Percentiles rank a stretch among this genome's conserved stretches.
These are phyloP conservation scores for Gymnothorax javanicus DNA, from an alignment of 2,797 vertebrate species.

Conservation along the genomic window DNA sequence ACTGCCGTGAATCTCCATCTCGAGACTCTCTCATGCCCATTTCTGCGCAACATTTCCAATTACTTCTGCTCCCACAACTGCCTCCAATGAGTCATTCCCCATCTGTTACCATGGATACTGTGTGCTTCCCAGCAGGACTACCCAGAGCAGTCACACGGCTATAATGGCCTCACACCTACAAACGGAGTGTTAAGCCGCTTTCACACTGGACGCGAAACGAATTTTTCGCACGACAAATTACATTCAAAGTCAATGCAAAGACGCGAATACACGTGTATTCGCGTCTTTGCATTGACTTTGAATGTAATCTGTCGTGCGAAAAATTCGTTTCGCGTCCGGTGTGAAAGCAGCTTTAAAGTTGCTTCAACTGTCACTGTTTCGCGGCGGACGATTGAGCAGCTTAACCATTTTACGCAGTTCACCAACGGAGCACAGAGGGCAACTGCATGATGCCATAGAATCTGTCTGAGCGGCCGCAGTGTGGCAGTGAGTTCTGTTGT, in stretches of 20 bases:
- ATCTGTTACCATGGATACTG: constrained; percentile 58
- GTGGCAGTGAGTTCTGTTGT: too few species aligned
- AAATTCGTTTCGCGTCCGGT: too few species aligned
- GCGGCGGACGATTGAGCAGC: background rate
- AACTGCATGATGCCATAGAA: background rate
- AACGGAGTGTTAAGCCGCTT: background rate
- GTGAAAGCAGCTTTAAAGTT: background rate
- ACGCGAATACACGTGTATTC: too few species aligned
- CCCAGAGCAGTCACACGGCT: constrained; percentile 47
- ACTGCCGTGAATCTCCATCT: background rate
- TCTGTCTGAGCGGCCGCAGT: background rate
- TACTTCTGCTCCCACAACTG: constrained; percentile 30
- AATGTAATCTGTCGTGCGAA: too few species aligned
- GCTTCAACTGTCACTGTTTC: constrained; percentile 7
- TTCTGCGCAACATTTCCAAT: background rate
- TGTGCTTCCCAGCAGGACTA: constrained; percentile 42
- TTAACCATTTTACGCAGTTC: background rate
- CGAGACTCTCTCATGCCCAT: background rate
- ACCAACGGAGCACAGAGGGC: background rate
- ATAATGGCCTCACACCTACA: constrained; percentile 42
- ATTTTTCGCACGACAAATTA: too few species aligned
- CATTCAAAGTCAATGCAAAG: too few species aligned
- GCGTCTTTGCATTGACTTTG: too few species aligned
- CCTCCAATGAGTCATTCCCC: constrained; percentile 44
- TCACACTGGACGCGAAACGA: too few species aligned